These are phyloP conservation scores for Donacobius atricapilla DNA, from an alignment of 2,113 vertebrate genomes.

Conservation along the genomic window DNA sequence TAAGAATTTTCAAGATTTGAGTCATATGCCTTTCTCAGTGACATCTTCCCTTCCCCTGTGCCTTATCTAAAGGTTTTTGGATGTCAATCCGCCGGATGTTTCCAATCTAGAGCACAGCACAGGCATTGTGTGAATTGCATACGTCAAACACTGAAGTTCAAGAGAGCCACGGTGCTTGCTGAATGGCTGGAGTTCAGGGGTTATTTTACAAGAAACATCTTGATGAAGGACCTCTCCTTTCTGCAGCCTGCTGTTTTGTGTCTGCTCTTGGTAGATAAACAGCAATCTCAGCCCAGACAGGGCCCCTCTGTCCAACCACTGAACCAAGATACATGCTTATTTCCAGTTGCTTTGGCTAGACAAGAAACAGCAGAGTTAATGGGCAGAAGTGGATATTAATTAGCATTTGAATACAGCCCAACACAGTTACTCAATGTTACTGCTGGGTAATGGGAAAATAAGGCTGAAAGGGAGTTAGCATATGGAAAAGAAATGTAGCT, in stretches of 20 bases:
- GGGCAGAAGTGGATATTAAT: slow-evolving; percentile 50
- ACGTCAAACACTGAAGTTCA: not conserved
- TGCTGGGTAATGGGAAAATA: slow-evolving; percentile 49
- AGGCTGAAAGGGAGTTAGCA: slow-evolving; percentile 36
- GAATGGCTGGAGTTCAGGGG: not conserved
- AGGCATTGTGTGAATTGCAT: not conserved
- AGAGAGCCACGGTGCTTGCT: not conserved
- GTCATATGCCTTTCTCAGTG: not conserved
- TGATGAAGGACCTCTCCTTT: slow-evolving; percentile 10
- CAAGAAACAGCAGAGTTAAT: slow-evolving; percentile 49
- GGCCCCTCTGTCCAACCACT: slow-evolving; percentile 22
- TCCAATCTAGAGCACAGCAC: not conserved
- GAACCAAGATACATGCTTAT: not conserved
- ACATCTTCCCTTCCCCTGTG: not conserved
- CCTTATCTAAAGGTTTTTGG: not conserved
- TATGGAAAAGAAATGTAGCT: slow-evolving; percentile 50
- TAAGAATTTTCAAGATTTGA: not conserved
- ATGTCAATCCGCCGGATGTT: not conserved
- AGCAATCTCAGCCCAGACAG: not conserved
- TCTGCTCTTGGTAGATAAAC: not conserved
- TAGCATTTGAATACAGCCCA: slow-evolving; percentile 60
- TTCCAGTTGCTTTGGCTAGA: slow-evolving; percentile 51
- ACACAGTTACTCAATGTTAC: slow-evolving; percentile 48
- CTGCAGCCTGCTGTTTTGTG: not conserved
- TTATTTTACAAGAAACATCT: slow-evolving; percentile 31